A percentile compares a stretch with the other conserved stretches of the same genome.
These are phyloP conservation scores for Chaetophractus vellerosus DNA, from an alignment of 2,797 vertebrate genomes.

Conservation along the genomic window DNA sequence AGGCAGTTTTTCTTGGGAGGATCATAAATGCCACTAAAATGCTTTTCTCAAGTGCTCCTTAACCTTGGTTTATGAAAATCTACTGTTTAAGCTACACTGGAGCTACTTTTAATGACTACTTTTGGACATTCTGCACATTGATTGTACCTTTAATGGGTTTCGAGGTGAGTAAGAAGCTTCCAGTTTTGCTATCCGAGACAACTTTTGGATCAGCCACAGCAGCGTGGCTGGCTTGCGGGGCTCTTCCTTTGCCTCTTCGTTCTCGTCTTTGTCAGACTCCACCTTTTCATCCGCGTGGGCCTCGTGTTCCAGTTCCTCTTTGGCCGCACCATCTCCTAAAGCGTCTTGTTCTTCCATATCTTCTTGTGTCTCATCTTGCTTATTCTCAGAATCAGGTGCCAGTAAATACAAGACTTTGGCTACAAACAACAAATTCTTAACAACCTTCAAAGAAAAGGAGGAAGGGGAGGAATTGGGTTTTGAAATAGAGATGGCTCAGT, in stretches of 20 bases:
- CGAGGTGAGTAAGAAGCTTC: slow-evolving; percentile 96
- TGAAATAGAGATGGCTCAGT: background rate
- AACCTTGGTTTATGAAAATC: background rate
- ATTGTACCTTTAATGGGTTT: slow-evolving; percentile 94
- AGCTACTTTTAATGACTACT: background rate
- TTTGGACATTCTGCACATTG: background rate
- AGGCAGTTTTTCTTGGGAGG: background rate
- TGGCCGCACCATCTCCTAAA: background rate
- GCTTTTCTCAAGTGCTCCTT: background rate
- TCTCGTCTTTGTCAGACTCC: slow-evolving; percentile 69
- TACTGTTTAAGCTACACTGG: background rate
- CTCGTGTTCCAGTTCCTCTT: slow-evolving; percentile 61
- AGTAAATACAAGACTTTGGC: slow-evolving; percentile 96
- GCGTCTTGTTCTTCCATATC: slow-evolving; percentile 48
- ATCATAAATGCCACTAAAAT: background rate
- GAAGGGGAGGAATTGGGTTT: background rate
- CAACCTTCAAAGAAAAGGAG: slow-evolving; percentile 90
- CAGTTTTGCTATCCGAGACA: slow-evolving; percentile 94
- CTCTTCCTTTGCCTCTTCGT: slow-evolving; percentile 82
- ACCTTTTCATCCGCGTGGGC: slow-evolving; percentile 66
- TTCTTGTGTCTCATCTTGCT: slow-evolving; percentile 64
- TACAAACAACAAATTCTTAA: slow-evolving; percentile 98
- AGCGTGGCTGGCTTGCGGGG: slow-evolving; percentile 91
- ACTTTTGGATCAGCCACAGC: slow-evolving; percentile 96
- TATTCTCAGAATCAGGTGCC: slow-evolving; percentile 90